Evolutionary conservation across 2,113 vertebrate species (phyloP), one percentile per base, ranked within the genome.

Genomic region (Lepus europaeus): DNA sequence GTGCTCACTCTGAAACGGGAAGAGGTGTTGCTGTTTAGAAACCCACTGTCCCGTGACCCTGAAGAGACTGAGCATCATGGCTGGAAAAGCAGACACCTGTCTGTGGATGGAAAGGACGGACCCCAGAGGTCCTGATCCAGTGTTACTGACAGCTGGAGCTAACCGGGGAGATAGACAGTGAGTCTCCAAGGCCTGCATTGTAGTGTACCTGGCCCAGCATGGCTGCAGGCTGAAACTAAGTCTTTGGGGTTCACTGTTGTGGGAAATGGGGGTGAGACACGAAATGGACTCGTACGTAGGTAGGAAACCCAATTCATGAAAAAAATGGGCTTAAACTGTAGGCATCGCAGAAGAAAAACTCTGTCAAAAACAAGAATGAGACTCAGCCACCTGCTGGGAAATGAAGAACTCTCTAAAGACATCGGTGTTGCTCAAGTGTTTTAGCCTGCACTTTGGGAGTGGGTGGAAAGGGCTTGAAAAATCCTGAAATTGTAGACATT

Each of bases 381-480:
- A 73, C 11, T 74, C 72, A 25, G 31, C 69, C 45, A 63, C 59
- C 79, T 91, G n/a, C 87, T 80, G 51, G 84, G 66, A 92, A 82
- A 68, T 76, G 78, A 87, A 80, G 64, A 96, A 70, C 27, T 79
- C 45, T 70, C 74, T 89, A 73, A 92, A 88, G 53, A 61, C 63
- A 78, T 5, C 73, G 31, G 53, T 87, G 4, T 3, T 87, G 25
- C 5, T 78, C 45, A 61, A 0, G 36, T 16, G 19, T 8, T 76
- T 87, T 56, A 87, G 69, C 63, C 33, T 87, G 78, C 87, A 80
- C 45, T 73, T 94, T 56, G 53, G 63, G 51, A 64, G 13, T 82
- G n/a, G 36, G 17, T 66, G 16, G 19, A 3, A 45, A 72, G 53
- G 25, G 53, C 23, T 94, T 72, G 25, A 49, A 73, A 73, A 93